Evolutionary conservation across 2,888 invertebrate species (phyloP), one percentile per base, ranked within the genome.

Genomic region (Caenorhabditis zanzibari): DNA sequence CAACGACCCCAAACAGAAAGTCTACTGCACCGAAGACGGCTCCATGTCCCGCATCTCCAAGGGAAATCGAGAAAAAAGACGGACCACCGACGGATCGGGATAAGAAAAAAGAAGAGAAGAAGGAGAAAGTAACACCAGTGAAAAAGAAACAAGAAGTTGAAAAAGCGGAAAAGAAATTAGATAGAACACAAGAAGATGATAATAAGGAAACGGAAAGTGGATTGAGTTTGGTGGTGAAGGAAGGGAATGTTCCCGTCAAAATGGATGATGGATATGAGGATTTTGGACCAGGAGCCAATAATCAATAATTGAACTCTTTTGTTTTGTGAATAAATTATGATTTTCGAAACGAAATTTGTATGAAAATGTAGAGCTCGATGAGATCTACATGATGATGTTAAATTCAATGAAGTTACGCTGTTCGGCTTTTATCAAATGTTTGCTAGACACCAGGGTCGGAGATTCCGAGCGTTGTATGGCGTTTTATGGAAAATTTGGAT

Each of bases 211-310:
- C 66, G 14, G 52, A 28, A 22, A 68, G 68, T 68, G 68, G 24
- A 54, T 41, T 69, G 41, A 59, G 76, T 49, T 49, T 59, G 26
- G 52, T 41, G 19, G 56, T 68, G 5, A 68, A 76, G 24, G 76
- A 68, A 12, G 68, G 19, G 16, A 68, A 58, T 41, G 26, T n/a
- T n/a, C 76, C 76, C 0, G 59, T 35, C 5, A 76, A 76, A 38
- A 76, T 76, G 76, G 76, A 76, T 35, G 76, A 76, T 35, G 76
- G 76, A 59, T 76, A 76, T 22, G 76, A 76, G 24, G 76, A 76
- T 38, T 76, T 76, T 19, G 76, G 76, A 16, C 76, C 76, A 0
- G 76, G 76, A n/a, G 76, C 69, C 28, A 61, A 52, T 28, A n/a
- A 32, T 54, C 32, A n/a, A n/a, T n/a, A n/a, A n/a, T n/a, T n/a